Evolutionary conservation across 2,113 vertebrate species (phyloP), one percentile per base, ranked within the genome.

Genomic region (Oreochromis spilurus): DNA sequence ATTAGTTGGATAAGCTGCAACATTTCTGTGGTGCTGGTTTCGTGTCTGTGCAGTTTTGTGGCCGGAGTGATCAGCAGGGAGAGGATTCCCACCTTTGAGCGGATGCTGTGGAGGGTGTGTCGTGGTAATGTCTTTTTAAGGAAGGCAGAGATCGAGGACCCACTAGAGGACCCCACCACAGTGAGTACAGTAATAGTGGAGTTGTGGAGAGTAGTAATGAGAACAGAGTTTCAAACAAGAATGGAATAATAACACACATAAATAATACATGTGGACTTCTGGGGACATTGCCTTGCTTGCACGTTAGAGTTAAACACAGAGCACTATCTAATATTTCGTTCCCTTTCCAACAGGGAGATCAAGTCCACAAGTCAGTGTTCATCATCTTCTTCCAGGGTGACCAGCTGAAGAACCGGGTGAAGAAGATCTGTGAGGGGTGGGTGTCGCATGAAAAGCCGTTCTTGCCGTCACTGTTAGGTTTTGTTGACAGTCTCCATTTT

Each of bases 351-450:
- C 93, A 99, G 98, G 98, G 98, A 8, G 98, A 99, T 94, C 97
- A 98, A 29, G 98, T 99, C 92, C 97, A 98, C 96, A 99, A 99
- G 91, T 99, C 98, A 5, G 99, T 99, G 34, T 99, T 99, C 93
- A 99, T 99, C 91, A 99, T 99, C 95, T 99, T 99, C 93, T 99
- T 99, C 96, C 99, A 99, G 98, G 99, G 99, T 0, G 98, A 99
- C 94, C 99, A 99, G 83, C 91, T 99, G 91, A 99, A 99, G 95
- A 99, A 98, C 95, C 96, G 98, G 92, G 98, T 99, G 89, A 99
- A 99, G 96, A 99, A 99, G 95, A 99, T 99, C 72, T 99, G 98
- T 88, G 98, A 99, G 95, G 99, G 99, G 99, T 99, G 95, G 87
- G 95, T 91, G 58, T 0, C 34, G 19, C 19, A 7, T 31, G 16